phyloP scores from a whole-genome alignment of 2,797 vertebrate species.

The Poeciliopsis gracilis region DNA sequence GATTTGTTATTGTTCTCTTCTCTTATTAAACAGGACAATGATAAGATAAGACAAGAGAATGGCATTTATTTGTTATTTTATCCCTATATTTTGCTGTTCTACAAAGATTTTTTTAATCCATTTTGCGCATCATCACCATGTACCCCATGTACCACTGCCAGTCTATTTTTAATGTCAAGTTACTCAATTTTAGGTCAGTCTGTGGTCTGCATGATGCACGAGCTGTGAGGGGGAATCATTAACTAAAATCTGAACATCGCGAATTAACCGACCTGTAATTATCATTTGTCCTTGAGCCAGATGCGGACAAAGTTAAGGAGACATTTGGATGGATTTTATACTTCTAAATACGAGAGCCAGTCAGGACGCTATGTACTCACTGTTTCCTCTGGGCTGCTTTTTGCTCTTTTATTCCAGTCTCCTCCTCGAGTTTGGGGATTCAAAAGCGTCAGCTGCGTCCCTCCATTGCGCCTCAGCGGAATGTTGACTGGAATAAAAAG shows the following conservation, averaged over 20 bases:
- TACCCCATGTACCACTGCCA: conserved; percentile 49
- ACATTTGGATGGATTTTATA: conserved; percentile 23
- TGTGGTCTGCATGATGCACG: background rate
- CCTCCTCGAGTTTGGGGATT: conserved; percentile 60
- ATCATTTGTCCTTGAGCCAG: conserved; percentile 74
- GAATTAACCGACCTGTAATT: conserved; percentile 50
- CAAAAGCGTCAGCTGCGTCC: conserved; percentile 80
- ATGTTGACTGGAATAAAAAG: conserved; percentile 47
- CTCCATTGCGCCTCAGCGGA: conserved; percentile 73
- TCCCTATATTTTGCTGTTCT: conserved; percentile 1
- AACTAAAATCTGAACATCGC: conserved; percentile 18
- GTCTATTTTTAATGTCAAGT: conserved; percentile 41
- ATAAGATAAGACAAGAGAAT: background rate
- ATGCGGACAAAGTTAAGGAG: conserved; percentile 54
- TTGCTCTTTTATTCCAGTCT: conserved; percentile 50
- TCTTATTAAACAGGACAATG: too few relatives aligned
- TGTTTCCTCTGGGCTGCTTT: conserved; percentile 56
- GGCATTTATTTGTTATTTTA: background rate
- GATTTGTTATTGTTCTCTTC: background rate
- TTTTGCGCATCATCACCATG: conserved; percentile 26
- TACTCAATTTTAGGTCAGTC: conserved; percentile 24
- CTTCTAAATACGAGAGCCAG: conserved; percentile 26
- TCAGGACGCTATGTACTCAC: conserved; percentile 67
- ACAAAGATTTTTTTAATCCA: conserved; percentile 49
- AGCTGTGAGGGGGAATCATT: background rate